Conservation (phyloP, 2,888 invertebrate species). For the Mantis religiosa region DNA sequence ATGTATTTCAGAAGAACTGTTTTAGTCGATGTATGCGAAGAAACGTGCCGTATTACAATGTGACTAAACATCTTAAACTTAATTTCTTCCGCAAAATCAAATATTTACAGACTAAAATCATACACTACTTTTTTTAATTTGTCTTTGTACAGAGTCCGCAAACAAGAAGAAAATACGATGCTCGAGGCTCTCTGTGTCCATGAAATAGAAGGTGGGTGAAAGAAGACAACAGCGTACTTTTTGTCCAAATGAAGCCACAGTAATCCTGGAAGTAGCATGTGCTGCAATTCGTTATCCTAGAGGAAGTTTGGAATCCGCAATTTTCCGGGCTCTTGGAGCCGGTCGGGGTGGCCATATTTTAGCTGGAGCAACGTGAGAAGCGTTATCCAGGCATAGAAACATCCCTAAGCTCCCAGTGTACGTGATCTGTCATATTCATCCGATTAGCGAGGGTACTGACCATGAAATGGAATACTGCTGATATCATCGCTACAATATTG, state of each 20-base stretch:
- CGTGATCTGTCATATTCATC: not conserved
- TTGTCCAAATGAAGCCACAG: not conserved
- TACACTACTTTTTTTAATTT: no score
- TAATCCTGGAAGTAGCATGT: not conserved
- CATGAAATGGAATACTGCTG: not conserved
- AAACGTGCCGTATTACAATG: no score
- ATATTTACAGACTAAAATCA: no score
- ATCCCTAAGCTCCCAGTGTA: not conserved
- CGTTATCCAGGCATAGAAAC: not conserved
- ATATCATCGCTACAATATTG: not conserved
- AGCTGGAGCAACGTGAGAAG: not conserved
- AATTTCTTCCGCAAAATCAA: no score
- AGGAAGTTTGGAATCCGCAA: not conserved
- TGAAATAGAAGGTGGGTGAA: not conserved
- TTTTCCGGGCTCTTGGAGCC: not conserved
- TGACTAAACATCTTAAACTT: no score
- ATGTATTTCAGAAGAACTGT: no score
- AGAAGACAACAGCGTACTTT: not conserved
- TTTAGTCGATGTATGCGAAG: no score
- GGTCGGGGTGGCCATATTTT: not conserved
- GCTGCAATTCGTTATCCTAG: not conserved
- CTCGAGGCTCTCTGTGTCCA: not conserved
- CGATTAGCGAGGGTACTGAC: not conserved
- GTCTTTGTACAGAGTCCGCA: no score
- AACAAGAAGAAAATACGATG: no score